Conservation (phyloP, 2,888 invertebrate species). For the Zonitis immaculata region DNA sequence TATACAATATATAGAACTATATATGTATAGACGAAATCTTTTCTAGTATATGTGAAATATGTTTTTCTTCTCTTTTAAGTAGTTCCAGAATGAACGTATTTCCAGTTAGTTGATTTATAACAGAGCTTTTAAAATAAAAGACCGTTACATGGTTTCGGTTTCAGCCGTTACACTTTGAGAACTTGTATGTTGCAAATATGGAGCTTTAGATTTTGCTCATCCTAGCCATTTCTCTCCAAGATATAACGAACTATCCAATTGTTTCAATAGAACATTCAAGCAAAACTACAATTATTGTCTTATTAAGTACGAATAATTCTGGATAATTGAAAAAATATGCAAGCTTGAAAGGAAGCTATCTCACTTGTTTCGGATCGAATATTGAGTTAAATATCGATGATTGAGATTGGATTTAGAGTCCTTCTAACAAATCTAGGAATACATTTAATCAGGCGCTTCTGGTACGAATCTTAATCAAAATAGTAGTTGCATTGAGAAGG, state of each 20-base stretch:
- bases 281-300: neutral
- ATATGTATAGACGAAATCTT: too few relatives aligned
- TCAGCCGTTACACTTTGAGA: constrained; percentile 7
- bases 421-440: too few relatives aligned
- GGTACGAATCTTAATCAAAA: too few relatives aligned
- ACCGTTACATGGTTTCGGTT: constrained; percentile 18
- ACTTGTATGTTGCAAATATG: neutral
- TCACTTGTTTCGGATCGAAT: too few relatives aligned
- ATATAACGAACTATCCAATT: neutral
- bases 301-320: too few relatives aligned
- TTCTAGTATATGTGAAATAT: neutral
- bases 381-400: too few relatives aligned
- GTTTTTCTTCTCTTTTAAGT: constrained; percentile 7
- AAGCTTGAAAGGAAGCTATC: too few relatives aligned
- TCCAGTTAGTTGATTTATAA: constrained; percentile 15
- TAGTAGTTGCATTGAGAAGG: too few relatives aligned
- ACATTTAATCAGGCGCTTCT: too few relatives aligned
- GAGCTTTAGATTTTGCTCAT: neutral
- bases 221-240: neutral
- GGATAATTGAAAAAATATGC: too few relatives aligned
- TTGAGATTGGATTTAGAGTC: too few relatives aligned
- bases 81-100: constrained; percentile 11
- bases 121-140: constrained; percentile 16
- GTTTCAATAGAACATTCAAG: neutral
- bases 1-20: too few relatives aligned